A percentile compares a stretch with the other conserved stretches of the same genome.
These are phyloP conservation scores for Phasianus colchicus DNA, from an alignment of 2,113 vertebrate genomes.

Conservation along the genomic window DNA sequence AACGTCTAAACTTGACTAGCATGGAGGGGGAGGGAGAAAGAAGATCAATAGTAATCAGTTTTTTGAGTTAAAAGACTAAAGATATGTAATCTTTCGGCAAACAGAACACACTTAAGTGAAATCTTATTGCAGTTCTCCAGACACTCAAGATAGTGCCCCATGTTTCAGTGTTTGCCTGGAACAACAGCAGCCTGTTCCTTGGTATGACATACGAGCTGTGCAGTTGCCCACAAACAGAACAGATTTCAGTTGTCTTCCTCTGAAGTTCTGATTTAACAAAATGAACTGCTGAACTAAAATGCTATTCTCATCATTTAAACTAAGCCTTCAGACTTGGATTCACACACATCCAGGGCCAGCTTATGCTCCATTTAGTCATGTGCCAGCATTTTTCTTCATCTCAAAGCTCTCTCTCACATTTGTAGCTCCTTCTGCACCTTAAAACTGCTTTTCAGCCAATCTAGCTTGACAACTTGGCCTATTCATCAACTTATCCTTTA, in stretches of 20 bases:
- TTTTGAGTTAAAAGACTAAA: not conserved
- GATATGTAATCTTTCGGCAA: fast-evolving
- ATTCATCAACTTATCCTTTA: constrained; percentile 30
- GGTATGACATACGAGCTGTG: not conserved
- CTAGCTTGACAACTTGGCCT: not conserved
- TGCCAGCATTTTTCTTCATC: not conserved
- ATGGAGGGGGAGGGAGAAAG: not conserved
- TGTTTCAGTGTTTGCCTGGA: not conserved
- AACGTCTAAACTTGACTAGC: not conserved
- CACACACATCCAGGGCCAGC: not conserved
- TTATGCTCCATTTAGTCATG: not conserved
- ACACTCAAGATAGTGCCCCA: not conserved
- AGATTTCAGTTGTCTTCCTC: not conserved
- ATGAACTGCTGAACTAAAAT: not conserved
- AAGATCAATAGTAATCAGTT: not conserved
- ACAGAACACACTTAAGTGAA: not conserved
- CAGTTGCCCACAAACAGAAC: not conserved
- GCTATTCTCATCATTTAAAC: not conserved
- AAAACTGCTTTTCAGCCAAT: not conserved
- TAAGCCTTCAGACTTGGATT: not conserved
- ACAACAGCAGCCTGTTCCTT: not conserved
- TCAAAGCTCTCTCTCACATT: not conserved
- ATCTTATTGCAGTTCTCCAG: not conserved
- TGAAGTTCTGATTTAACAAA: not conserved
- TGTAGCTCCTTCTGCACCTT: not conserved